These are phyloP conservation scores for Pterocles gutturalis DNA, from an alignment of 2,113 vertebrate genomes.

Conservation along the genomic window DNA sequence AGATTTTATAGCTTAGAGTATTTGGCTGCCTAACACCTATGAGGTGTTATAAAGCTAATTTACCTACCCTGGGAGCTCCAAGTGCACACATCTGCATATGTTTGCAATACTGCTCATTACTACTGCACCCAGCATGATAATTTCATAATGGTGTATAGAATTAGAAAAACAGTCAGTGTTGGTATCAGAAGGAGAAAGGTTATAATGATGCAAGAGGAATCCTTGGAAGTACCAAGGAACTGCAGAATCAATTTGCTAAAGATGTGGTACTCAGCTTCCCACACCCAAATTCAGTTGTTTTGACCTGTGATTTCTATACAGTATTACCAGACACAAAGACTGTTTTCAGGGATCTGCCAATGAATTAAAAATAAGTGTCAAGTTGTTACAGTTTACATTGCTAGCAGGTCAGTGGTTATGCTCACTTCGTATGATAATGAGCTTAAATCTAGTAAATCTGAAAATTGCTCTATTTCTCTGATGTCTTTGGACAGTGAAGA, in stretches of 20 bases:
- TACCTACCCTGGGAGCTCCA: background rate
- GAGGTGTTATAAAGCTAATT: background rate
- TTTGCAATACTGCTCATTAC: background rate
- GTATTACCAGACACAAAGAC: background rate
- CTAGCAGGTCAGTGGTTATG: background rate
- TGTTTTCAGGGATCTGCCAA: background rate
- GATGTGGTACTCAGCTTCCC: background rate
- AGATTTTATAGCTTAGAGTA: background rate
- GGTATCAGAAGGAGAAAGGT: background rate
- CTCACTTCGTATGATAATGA: background rate
- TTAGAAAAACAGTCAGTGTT: background rate
- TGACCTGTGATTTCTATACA: background rate
- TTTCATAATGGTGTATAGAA: background rate
- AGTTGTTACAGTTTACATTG: background rate
- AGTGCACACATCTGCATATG: background rate
- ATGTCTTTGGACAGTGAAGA: background rate
- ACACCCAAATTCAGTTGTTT: background rate
- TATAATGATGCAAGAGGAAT: background rate
- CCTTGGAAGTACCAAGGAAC: background rate
- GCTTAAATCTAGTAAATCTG: background rate
- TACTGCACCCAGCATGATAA: background rate
- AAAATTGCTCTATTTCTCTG: background rate
- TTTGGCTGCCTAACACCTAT: background rate
- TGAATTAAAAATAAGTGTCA: background rate
- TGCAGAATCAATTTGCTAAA: background rate